A percentile compares a stretch with the other conserved stretches of the same genome.
Evolutionary conservation across 2,113 vertebrate species (phyloP).

Genomic region (human): DNA sequence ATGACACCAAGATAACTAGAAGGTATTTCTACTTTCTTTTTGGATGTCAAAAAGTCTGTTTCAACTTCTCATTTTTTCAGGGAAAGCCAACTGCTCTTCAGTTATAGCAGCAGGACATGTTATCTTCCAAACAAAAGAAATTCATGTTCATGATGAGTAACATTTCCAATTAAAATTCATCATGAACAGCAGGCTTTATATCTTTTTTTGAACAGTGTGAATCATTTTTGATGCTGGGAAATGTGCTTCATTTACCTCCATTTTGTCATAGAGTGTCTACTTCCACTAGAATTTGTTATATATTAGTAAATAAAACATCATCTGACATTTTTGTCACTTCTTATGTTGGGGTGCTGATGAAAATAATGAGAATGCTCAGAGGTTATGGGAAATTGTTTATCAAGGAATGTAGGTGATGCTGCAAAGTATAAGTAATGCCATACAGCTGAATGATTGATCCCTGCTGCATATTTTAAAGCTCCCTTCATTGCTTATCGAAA

Average conservation of each 20-base stretch:
- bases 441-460: constrained; percentile 81
- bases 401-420: constrained; percentile 79
- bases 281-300: constrained; percentile 83
- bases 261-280: constrained; percentile 76
- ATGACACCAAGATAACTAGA: constrained; percentile 52
- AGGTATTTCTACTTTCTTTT: constrained; percentile 48
- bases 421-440: constrained; percentile 76
- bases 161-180: constrained; percentile 84
- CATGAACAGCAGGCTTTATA: constrained; percentile 78
- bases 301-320: constrained; percentile 87
- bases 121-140: constrained; percentile 74
- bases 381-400: constrained; percentile 84
- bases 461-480: constrained; percentile 83
- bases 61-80: constrained; percentile 36
- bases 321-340: constrained; percentile 87
- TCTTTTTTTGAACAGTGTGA: constrained; percentile 81
- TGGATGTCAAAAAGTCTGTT: constrained; percentile 58
- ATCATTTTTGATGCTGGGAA: constrained; percentile 82
- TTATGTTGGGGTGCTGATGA: constrained; percentile 79
- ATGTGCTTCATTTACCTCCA: constrained; percentile 80
- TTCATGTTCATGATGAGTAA: constrained; percentile 77
- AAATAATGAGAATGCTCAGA: constrained; percentile 84
- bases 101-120: constrained; percentile 64
- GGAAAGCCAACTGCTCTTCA: constrained; percentile 66
- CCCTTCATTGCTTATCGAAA: constrained; percentile 81